A percentile compares a stretch with the other conserved stretches of the same genome.
phyloP scores from a whole-genome alignment of 2,888 invertebrate species.

The Apamea anceps region DNA sequence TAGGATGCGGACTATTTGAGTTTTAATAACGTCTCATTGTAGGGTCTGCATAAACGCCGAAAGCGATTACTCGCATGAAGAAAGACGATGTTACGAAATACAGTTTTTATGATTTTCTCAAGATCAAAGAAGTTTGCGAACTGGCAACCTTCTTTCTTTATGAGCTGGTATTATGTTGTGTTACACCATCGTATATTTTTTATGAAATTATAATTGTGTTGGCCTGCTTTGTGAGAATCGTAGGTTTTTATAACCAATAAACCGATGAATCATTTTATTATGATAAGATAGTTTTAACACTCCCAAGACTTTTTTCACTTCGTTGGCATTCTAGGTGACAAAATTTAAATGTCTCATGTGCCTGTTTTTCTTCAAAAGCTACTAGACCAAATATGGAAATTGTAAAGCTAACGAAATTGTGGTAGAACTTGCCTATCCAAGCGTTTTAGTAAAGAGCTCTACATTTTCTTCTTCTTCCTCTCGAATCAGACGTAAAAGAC shows the following conservation, averaged over 20 bases:
- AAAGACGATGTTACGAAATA: conserved; percentile 52
- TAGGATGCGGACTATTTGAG: conserved; percentile 57
- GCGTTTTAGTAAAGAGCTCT: not conserved
- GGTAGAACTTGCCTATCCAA: not conserved
- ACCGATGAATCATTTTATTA: not conserved
- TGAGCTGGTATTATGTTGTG: conserved; percentile 38
- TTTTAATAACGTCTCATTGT: conserved; percentile 62
- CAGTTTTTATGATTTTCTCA: conserved; percentile 57
- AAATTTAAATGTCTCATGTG: not conserved
- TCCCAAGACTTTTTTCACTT: not conserved
- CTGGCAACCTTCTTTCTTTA: conserved; percentile 48
- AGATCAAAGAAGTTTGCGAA: conserved; percentile 59
- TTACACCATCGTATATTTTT: conserved; percentile 38
- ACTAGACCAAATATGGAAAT: not conserved
- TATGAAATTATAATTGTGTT: conserved; percentile 20
- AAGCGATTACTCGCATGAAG: conserved; percentile 62
- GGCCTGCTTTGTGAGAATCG: not conserved
- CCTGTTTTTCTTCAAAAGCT: not conserved
- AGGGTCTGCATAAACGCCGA: conserved; percentile 39
- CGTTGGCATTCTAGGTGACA: not conserved
- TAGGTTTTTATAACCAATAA: not conserved
- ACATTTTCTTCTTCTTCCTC: not conserved
- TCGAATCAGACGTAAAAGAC: too few species aligned
- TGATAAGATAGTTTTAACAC: not conserved
- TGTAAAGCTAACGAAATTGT: not conserved